Base-by-base conservation (phyloP, 2,888 invertebrate species). In the Pedicia rivosa region DNA sequence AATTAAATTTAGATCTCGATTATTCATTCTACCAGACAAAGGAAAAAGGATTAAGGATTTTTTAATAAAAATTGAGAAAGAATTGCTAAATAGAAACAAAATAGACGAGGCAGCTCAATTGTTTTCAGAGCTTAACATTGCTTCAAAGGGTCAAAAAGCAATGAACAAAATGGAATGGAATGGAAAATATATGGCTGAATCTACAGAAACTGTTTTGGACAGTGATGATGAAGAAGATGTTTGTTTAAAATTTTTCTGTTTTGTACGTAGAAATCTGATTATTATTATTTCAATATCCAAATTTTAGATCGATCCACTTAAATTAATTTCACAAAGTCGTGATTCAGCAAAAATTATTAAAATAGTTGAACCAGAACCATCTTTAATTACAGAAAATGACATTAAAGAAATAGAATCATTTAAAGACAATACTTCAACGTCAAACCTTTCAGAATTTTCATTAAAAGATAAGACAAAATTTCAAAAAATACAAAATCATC, bases 51-150 rank as follows among this genome's bases (percentile, higher is more conserved):
- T 60, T 10, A 49, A 51, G 34, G 50, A 51, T 13, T 50, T 54
- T 10, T 52, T 53, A 31, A 48, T 51, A 1, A 53, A 50, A 32
- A 44, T 61, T n/a, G 25, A 49, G 3, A 44, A 41, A 2, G 61
- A 61, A 41, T 41, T 60, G 13, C 41, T 48, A 15, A 44, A 48
- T 2, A 56, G 56, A 2, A 41, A 50, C 15, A 49, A 56, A 42
- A 46, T 59, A 2, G 50, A 60, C 33, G 48, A 50, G 19, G 51
- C 57, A 2, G 53, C 53, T 3, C 47, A 44, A 7, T 41, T 52
- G 9, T 54, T 61, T 25, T 59, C 59, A 1, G 51, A 51, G 5
- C 40, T 60, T 16, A 61, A 60, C 32, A 57, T 61, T 27, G 51
- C 48, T 1, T 41, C 50, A 1, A 53, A 46, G 9, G 60, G 56